These are phyloP conservation scores for Pteropus rufus DNA, from an alignment of 2,797 vertebrate species.

Conservation along the genomic window DNA sequence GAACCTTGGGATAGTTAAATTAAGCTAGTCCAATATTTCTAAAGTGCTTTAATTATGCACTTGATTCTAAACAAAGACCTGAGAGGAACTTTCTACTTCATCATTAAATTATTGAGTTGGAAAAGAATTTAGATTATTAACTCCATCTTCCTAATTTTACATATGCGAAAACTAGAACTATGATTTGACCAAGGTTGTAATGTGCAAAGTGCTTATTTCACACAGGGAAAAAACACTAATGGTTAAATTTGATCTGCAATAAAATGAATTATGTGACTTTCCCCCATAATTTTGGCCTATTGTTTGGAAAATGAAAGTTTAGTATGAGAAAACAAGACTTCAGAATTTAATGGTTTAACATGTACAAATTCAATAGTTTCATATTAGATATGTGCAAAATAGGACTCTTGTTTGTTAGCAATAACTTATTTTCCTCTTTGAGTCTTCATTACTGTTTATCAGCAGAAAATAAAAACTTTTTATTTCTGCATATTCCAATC, in stretches of 20 bases:
- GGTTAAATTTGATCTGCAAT: neutral
- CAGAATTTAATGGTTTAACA: neutral
- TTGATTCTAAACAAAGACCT: neutral
- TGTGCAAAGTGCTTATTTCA: neutral
- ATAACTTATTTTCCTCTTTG: neutral
- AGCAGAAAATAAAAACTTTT: neutral
- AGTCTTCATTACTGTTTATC: neutral
- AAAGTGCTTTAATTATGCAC: neutral
- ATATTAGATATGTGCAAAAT: neutral
- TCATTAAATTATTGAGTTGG: slow-evolving; percentile 33
- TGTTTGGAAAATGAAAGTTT: slow-evolving; percentile 26
- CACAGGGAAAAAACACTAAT: neutral
- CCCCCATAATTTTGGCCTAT: neutral
- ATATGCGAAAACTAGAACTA: neutral
- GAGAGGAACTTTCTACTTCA: neutral
- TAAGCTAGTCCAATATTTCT: neutral
- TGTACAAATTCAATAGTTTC: neutral
- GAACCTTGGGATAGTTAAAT: neutral
- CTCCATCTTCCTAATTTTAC: slow-evolving; percentile 26
- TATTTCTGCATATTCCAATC: neutral
- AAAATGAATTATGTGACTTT: neutral
- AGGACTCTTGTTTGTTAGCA: neutral
- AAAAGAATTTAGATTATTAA: neutral
- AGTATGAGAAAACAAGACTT: neutral
- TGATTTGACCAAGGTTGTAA: neutral